These are phyloP conservation scores for Plutella xylostella DNA, from an alignment of 2,888 invertebrate genomes.

Conservation along the genomic window DNA sequence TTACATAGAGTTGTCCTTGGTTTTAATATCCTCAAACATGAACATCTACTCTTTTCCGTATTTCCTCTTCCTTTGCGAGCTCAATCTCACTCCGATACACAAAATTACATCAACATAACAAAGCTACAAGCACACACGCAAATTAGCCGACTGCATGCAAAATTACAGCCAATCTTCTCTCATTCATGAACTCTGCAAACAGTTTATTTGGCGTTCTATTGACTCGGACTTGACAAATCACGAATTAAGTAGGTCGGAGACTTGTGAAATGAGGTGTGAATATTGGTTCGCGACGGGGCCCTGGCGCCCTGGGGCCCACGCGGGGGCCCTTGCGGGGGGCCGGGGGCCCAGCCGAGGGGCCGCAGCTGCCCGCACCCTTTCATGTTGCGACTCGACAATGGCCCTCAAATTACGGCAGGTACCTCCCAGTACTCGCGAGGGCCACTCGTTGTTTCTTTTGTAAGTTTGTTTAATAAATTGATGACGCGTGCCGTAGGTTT, in stretches of 20 bases:
- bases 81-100: too few species aligned
- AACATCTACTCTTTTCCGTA: too few species aligned
- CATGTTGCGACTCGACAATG: slow-evolving; percentile 36
- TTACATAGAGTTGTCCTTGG: too few species aligned
- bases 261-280: slow-evolving; percentile 68
- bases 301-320: slow-evolving; percentile 19
- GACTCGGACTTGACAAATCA: slow-evolving; percentile 43
- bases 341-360: slow-evolving; percentile 27
- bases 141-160: slow-evolving; percentile 3
- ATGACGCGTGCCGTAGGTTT: slow-evolving; percentile 27
- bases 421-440: slow-evolving; percentile 18
- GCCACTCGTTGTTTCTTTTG: background rate
- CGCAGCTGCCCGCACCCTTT: slow-evolving; percentile 40
- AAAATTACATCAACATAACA: too few species aligned
- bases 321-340: too few species aligned
- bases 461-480: slow-evolving; percentile 32
- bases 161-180: slow-evolving; percentile 1
- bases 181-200: slow-evolving; percentile 20
- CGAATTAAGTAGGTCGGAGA: slow-evolving; percentile 36
- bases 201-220: slow-evolving; percentile 37
- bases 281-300: slow-evolving; percentile 57
- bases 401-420: slow-evolving; percentile 51
- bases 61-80: too few species aligned
- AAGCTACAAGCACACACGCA: background rate
- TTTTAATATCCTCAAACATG: too few species aligned